Percentiles rank a stretch among this genome's conserved stretches.
Evolutionary conservation across 2,113 vertebrate species (phyloP).

Genomic region (Oxyruncus cristatus): DNA sequence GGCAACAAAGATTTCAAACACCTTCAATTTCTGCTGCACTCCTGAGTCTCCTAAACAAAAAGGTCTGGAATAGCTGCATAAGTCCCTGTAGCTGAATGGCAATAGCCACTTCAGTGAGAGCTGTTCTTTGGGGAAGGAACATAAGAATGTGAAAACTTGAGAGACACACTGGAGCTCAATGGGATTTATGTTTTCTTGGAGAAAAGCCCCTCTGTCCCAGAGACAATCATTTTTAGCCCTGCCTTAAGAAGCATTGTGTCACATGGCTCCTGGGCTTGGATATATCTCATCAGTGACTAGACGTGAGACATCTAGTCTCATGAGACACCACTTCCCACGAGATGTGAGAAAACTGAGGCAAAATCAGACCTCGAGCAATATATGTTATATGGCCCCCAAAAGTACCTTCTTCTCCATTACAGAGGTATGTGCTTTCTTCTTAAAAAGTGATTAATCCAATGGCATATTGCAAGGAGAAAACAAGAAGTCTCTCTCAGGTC

Average conservation of each 20-base stretch:
- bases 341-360: not conserved
- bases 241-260: not conserved
- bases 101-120: not conserved
- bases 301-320: not conserved
- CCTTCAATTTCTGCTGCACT: not conserved
- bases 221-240: rapidly evolving
- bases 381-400: rapidly evolving
- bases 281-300: not conserved
- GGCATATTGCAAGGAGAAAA: not conserved
- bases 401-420: not conserved
- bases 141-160: not conserved
- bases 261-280: rapidly evolving
- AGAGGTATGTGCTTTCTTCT: not conserved
- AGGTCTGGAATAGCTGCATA: not conserved
- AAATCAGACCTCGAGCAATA: not conserved
- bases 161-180: not conserved
- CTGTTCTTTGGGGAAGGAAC: not conserved
- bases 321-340: not conserved
- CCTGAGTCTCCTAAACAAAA: not conserved
- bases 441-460: not conserved
- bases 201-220: not conserved
- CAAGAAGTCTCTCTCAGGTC: not conserved
- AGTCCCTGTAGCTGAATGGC: not conserved
- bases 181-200: not conserved
- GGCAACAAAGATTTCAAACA: not conserved